These are phyloP conservation scores for Lasius platythorax DNA, from an alignment of 2,888 invertebrate species.

Conservation along the genomic window DNA sequence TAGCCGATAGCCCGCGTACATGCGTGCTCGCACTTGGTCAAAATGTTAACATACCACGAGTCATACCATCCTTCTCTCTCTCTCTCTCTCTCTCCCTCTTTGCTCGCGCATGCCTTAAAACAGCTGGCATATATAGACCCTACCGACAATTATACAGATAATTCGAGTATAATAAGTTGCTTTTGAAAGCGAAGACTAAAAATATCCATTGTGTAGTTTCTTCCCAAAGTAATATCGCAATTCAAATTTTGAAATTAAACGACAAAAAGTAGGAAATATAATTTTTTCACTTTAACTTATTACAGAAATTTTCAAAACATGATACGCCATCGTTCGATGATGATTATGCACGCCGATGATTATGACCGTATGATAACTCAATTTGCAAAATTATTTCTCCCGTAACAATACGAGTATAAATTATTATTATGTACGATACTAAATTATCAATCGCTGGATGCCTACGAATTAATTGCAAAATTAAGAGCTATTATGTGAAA, in stretches of 20 bases:
- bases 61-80: not conserved
- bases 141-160: not conserved
- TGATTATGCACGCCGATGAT: not conserved
- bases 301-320: slow-evolving; percentile 4
- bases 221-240: not conserved
- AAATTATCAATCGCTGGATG: slow-evolving; percentile 44
- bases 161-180: not conserved
- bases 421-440: slow-evolving; percentile 19
- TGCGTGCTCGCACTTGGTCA: slow-evolving; percentile 8
- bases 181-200: not conserved
- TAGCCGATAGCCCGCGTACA: not conserved
- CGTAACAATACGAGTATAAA: slow-evolving; percentile 35
- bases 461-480: slow-evolving; percentile 46
- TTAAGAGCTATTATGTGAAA: slow-evolving; percentile 54
- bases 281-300: slow-evolving; percentile 14
- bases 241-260: not conserved
- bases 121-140: not conserved
- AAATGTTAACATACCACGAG: not conserved
- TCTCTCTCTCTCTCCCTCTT: not conserved
- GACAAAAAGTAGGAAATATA: not conserved
- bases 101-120: slow-evolving; percentile 8
- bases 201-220: not conserved
- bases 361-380: not conserved
- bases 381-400: slow-evolving; percentile 46
- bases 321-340: not conserved